Evolutionary conservation across 2,888 invertebrate genomes (phyloP).

Genomic region (Megamerina dolium): DNA sequence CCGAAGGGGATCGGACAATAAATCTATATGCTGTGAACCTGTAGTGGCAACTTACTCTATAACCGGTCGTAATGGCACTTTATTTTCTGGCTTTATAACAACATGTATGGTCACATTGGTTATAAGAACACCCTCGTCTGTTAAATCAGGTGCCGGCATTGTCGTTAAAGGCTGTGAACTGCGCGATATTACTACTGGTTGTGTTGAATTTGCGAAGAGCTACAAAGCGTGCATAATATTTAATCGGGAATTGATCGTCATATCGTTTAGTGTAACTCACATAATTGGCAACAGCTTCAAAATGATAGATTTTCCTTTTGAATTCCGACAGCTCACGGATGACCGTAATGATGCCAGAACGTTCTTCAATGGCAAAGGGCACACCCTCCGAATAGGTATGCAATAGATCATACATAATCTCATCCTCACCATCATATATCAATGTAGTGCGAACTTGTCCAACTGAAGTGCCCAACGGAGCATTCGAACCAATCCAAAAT

Average conservation of each 20-base stretch:
- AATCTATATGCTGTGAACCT: not conserved
- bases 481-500: conserved; percentile 85
- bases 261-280: conserved; percentile 28
- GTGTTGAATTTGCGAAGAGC: conserved; percentile 42
- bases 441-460: conserved; percentile 77
- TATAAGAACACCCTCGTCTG: conserved; percentile 60
- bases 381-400: conserved; percentile 87
- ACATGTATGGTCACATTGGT: conserved; percentile 82
- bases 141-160: conserved; percentile 35
- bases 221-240: conserved; percentile 14
- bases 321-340: conserved; percentile 68
- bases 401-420: conserved; percentile 66
- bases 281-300: conserved; percentile 71
- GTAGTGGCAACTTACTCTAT: conserved; percentile 37
- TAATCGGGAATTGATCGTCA: not conserved
- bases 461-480: conserved; percentile 76
- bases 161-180: conserved; percentile 36
- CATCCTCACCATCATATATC: conserved; percentile 60
- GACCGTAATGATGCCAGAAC: conserved; percentile 80
- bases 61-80: conserved; percentile 48
- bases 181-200: conserved; percentile 31
- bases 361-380: conserved; percentile 87
- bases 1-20: not conserved
- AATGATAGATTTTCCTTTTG: conserved; percentile 64
- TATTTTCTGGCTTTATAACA: conserved; percentile 68